Evolutionary conservation across 2,888 invertebrate genomes (phyloP), one percentile per base, ranked within the genome.

Genomic region (Tetramorium bicarinatum): DNA sequence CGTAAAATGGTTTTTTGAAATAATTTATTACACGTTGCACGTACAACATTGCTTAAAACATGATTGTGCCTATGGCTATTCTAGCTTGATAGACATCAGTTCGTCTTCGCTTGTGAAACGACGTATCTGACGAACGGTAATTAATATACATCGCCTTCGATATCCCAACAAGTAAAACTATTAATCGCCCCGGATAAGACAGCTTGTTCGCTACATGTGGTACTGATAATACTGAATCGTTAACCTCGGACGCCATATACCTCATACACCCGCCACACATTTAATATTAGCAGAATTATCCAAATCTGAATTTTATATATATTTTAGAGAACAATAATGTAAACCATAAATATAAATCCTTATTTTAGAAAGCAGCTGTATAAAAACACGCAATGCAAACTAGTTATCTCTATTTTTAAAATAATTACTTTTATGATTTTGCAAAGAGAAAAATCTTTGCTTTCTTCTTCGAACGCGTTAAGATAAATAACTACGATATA

Each of bases 121-220:
- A 69, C 49, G 62, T 69, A 83, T 77, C 44, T 54, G 41, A 64
- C 61, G 54, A 69, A 38, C 62, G 13, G 56, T 80, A 69, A 69
- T 80, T 80, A 80, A 80, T 80, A 59, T 69, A 80, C 79, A 56
- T 79, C 79, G 56, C 21, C 21, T 49, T 11, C 69, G 44, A 69
- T 69, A 69, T 34, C 18, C 44, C 44, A 47, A 34, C 69, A 38
- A 79, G 59, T 71, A 79, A 79, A 79, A 79, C 21, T 79, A 79
- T 71, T 79, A 79, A 79, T 79, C 47, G 79, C 18, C 47, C 15
- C 25, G 59, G n/a, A 47, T 79, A 44, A 79, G 71, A 59, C 67
- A 54, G 54, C 54, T 34, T 21, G 34, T 75, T 41, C 66, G 52
- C n/a, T 64, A 34, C 38, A 13, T 25, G 38, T 38, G 21, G 49